phyloP scores from a whole-genome alignment of 2,888 invertebrate species.

The Diaphora mendica region DNA sequence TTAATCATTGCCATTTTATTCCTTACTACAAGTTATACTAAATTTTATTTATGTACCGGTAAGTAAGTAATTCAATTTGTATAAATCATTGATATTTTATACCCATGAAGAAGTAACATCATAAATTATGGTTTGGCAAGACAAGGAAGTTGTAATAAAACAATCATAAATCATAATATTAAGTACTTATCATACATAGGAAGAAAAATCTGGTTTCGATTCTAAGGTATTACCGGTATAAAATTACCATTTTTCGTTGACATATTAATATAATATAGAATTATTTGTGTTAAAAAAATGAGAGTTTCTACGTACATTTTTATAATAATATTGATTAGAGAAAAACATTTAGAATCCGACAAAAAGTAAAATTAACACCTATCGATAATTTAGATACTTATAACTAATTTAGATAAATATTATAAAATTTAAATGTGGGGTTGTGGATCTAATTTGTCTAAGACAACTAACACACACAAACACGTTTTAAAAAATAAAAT shows the following conservation, averaged over 20 bases:
- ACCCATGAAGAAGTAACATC: not conserved
- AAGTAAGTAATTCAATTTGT: too few species aligned
- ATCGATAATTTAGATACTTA: too few species aligned
- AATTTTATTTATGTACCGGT: too few species aligned
- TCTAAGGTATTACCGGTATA: not conserved
- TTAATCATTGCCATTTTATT: not conserved
- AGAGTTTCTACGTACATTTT: not conserved
- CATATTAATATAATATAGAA: too few species aligned
- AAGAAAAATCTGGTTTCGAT: not conserved
- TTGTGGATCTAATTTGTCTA: too few species aligned
- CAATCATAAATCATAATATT: not conserved
- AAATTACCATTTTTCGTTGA: not conserved
- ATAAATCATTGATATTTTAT: not conserved
- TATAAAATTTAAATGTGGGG: too few species aligned
- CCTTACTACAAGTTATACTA: not conserved
- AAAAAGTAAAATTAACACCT: not conserved
- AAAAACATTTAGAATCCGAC: not conserved
- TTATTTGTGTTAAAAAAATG: too few species aligned
- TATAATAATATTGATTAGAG: not conserved
- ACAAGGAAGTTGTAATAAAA: constrained; percentile 1
- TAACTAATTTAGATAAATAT: too few species aligned
- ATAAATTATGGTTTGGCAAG: not conserved
- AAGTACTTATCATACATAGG: not conserved
- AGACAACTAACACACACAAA: too few species aligned
- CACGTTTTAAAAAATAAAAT: too few species aligned